A percentile compares a stretch with the other conserved stretches of the same genome.
Evolutionary conservation across 2,888 invertebrate species (phyloP).

Genomic region (Spatulosminthurus flaviceps): DNA sequence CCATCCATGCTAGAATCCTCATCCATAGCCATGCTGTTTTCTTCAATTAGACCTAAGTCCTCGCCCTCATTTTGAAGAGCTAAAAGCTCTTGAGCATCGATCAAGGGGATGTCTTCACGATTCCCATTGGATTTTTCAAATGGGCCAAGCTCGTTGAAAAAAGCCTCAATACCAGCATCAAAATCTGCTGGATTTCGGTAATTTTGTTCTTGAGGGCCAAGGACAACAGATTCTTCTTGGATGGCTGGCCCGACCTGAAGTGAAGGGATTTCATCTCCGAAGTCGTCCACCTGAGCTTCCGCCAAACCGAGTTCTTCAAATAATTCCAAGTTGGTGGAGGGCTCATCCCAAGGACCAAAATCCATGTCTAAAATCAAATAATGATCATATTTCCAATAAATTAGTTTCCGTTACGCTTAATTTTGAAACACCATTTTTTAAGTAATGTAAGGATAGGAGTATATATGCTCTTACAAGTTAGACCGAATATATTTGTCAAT

Average conservation of each 20-base stretch:
- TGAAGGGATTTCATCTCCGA: not conserved
- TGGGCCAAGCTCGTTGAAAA: not conserved
- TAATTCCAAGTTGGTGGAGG: conserved; percentile 56
- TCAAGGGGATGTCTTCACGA: not conserved
- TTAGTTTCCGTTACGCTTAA: too few relatives aligned
- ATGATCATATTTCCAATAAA: not conserved
- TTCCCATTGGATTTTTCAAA: not conserved
- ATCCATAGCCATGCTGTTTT: conserved; percentile 1
- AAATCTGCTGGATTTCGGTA: not conserved
- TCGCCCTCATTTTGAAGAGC: conserved; percentile 24
- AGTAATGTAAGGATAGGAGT: too few relatives aligned
- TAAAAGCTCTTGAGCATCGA: conserved; percentile 1
- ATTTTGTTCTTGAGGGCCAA: not conserved
- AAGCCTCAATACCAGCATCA: not conserved
- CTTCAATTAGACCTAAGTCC: conserved; percentile 2
- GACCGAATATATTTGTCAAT: too few relatives aligned
- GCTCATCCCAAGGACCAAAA: conserved; percentile 46
- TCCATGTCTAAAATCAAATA: not conserved
- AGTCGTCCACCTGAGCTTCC: not conserved
- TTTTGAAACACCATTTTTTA: too few relatives aligned
- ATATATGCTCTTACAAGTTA: too few relatives aligned
- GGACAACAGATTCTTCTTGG: not conserved
- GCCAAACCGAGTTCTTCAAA: conserved; percentile 55
- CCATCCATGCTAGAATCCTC: not conserved
- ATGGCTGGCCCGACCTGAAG: not conserved